These are phyloP conservation scores for Parazoanthus darwini DNA, from an alignment of 92 coral and sea anemone species.

Conservation along the genomic window DNA sequence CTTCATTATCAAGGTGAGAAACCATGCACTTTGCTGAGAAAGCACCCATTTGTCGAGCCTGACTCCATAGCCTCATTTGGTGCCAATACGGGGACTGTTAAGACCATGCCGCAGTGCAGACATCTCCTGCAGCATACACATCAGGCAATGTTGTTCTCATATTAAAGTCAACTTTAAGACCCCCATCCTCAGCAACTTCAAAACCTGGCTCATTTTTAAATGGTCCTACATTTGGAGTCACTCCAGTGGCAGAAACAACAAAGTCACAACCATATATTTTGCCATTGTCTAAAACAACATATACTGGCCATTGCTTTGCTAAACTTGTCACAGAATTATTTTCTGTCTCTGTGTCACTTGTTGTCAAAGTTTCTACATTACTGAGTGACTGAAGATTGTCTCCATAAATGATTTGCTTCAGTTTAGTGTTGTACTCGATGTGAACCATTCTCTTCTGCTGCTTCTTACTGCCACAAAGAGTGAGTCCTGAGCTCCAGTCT, in stretches of 20 bases:
- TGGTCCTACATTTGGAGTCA: slow-evolving; percentile 73
- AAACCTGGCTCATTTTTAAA: slow-evolving; percentile 61
- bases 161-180: slow-evolving; percentile 75
- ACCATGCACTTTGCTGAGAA: slow-evolving; percentile 91
- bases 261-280: slow-evolving; percentile 87
- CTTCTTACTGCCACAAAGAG: slow-evolving; percentile 50
- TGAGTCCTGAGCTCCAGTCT: slow-evolving; percentile 84
- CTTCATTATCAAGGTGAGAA: slow-evolving; percentile 56
- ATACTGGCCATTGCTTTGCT: slow-evolving; percentile 70
- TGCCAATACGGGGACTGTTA: slow-evolving; percentile 88
- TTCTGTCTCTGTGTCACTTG: slow-evolving; percentile 1
- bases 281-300: slow-evolving; percentile 72
- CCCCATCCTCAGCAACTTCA: slow-evolving; percentile 83
- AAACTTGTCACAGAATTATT: background rate
- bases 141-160: slow-evolving; percentile 80
- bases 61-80: slow-evolving; percentile 98
- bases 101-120: slow-evolving; percentile 84
- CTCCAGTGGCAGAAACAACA: slow-evolving; percentile 96
- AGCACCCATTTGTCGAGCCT: slow-evolving; percentile 95
- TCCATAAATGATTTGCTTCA: slow-evolving; percentile 59
- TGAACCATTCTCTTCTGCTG: slow-evolving; percentile 53
- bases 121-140: slow-evolving; percentile 97
- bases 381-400: slow-evolving; percentile 40
- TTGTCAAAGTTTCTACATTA: slow-evolving; percentile 37
- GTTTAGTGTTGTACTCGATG: slow-evolving; percentile 76